phyloP scores from a whole-genome alignment of 2,797 vertebrate species.

The Leontopithecus rosalia region DNA sequence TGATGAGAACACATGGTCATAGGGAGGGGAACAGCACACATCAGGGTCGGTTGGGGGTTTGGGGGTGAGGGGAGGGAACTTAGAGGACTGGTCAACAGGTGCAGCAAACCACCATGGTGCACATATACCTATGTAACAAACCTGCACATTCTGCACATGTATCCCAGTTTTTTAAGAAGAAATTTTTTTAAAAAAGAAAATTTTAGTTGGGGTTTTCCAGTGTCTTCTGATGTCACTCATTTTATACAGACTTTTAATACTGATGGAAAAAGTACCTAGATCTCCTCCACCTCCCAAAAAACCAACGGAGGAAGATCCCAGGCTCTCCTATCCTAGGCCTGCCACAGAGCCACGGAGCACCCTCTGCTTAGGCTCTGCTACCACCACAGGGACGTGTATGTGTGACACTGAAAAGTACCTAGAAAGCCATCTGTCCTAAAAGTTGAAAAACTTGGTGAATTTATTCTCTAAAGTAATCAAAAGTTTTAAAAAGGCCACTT shows the following conservation, averaged over 20 bases:
- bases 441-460: background rate
- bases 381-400: background rate
- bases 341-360: background rate
- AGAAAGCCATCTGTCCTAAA: background rate
- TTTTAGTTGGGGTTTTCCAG: constrained; percentile 7
- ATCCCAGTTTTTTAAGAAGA: background rate
- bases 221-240: background rate
- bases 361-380: background rate
- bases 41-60: background rate
- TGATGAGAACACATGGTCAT: background rate
- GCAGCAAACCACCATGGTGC: background rate
- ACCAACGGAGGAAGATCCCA: fast-evolving
- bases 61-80: background rate
- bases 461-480: background rate
- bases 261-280: constrained; percentile 34
- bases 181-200: background rate
- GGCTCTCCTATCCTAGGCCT: too few species aligned
- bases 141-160: background rate
- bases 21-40: background rate
- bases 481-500: background rate
- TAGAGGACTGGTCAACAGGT: background rate
- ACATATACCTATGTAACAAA: background rate
- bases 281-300: background rate
- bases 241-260: background rate
- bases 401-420: background rate